phyloP scores from a whole-genome alignment of 2,113 vertebrate species.

The Danio rerio region DNA sequence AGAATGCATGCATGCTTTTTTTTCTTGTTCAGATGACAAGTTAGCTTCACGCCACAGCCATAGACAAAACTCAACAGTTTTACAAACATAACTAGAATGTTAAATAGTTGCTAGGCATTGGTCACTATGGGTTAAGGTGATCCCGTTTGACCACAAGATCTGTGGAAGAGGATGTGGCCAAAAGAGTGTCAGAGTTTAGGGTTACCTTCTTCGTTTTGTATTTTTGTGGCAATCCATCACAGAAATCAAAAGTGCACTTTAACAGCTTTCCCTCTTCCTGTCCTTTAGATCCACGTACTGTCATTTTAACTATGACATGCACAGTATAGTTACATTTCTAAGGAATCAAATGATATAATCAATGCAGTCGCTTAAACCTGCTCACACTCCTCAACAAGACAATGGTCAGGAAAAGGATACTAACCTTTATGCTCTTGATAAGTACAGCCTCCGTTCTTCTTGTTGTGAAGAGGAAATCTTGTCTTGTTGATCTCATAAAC shows the following conservation, averaged over 20 bases:
- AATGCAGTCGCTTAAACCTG: slow-evolving; percentile 6
- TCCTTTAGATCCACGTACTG: not conserved
- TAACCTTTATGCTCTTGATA: not conserved
- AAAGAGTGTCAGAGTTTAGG: not conserved
- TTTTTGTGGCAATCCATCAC: slow-evolving; percentile 27
- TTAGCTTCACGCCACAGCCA: slow-evolving; percentile 79
- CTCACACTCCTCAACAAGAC: not conserved
- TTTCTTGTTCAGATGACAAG: slow-evolving; percentile 70
- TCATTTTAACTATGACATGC: slow-evolving; percentile 1
- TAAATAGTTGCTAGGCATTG: slow-evolving; percentile 69
- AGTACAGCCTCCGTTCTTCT: not conserved
- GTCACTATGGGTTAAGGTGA: slow-evolving; percentile 65
- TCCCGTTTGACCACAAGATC: slow-evolving; percentile 27
- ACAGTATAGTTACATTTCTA: slow-evolving; percentile 10
- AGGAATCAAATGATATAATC: not conserved
- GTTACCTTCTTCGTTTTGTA: not conserved
- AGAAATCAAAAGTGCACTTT: slow-evolving; percentile 39
- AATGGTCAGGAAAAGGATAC: slow-evolving; percentile 6
- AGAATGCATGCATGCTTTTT: slow-evolving; percentile 77
- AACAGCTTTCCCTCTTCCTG: not conserved
- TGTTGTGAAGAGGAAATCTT: not conserved
- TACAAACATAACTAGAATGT: slow-evolving; percentile 75
- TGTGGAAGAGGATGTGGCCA: slow-evolving; percentile 35
- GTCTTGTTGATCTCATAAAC: not conserved
- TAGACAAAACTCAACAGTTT: slow-evolving; percentile 69